A percentile compares a stretch with the other conserved stretches of the same genome.
These are phyloP conservation scores for Matsumurasca onukii DNA, from an alignment of 1,140 invertebrate genomes.

Conservation along the genomic window DNA sequence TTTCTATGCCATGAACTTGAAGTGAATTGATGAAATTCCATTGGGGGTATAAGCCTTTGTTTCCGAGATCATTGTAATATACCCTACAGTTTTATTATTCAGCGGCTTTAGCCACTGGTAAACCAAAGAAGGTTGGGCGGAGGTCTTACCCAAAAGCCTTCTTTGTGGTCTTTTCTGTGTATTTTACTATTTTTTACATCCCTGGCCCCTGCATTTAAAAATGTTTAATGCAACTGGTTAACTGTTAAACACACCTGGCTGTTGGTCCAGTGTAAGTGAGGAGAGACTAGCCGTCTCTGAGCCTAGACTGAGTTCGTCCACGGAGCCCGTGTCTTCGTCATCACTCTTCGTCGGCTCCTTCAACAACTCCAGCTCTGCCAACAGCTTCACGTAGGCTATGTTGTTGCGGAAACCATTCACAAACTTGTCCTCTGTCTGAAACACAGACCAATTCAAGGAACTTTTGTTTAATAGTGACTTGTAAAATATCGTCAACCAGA, in stretches of 20 bases:
- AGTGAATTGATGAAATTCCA: too few species aligned
- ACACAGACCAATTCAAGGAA: neutral
- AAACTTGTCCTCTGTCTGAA: slow-evolving; percentile 62
- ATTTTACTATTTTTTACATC: too few species aligned
- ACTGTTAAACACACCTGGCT: neutral
- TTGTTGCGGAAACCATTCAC: slow-evolving; percentile 70
- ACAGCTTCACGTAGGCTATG: slow-evolving; percentile 67
- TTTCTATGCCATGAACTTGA: too few species aligned
- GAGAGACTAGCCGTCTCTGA: slow-evolving; percentile 39
- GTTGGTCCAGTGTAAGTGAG: slow-evolving; percentile 32
- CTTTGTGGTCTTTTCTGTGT: too few species aligned
- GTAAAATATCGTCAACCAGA: neutral
- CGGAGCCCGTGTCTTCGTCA: slow-evolving; percentile 53
- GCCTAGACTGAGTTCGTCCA: slow-evolving; percentile 41
- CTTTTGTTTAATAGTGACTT: neutral
- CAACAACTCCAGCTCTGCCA: slow-evolving; percentile 74
- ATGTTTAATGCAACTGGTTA: too few species aligned
- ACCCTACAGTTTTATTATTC: too few species aligned
- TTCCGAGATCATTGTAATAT: too few species aligned
- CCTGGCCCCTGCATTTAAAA: too few species aligned
- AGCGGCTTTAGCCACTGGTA: too few species aligned
- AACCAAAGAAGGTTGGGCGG: too few species aligned
- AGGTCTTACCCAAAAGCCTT: too few species aligned
- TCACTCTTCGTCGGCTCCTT: slow-evolving; percentile 51
- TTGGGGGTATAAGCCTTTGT: too few species aligned